Percentiles rank a stretch among this genome's conserved stretches.
Evolutionary conservation across 2,888 invertebrate genomes (phyloP).

Genomic region (Cosmia trapezina): DNA sequence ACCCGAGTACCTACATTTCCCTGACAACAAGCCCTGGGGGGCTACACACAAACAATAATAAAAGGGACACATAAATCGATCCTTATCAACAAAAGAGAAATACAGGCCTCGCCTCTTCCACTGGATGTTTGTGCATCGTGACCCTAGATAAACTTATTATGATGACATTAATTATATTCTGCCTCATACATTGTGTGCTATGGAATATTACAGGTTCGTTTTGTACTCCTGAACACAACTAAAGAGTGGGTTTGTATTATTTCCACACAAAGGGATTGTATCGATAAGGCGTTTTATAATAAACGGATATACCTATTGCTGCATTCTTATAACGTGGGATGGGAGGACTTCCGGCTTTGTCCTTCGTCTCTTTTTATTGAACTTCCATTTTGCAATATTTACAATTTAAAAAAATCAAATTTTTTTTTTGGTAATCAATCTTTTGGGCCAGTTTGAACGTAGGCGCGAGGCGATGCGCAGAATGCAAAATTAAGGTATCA

Average conservation of each 20-base stretch:
- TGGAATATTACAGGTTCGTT: conserved; percentile 85
- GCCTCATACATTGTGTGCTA: conserved; percentile 60
- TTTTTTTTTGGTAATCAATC: too few relatives aligned
- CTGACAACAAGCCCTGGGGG: conserved; percentile 75
- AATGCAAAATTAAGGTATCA: too few relatives aligned
- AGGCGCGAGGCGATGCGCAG: too few relatives aligned
- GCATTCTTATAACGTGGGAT: background rate
- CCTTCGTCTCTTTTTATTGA: background rate
- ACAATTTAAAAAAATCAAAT: too few relatives aligned
- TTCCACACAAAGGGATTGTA: conserved; percentile 22
- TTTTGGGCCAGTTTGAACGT: too few relatives aligned
- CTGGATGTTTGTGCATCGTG: conserved; percentile 82
- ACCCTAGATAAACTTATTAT: conserved; percentile 88
- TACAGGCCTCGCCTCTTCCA: conserved; percentile 70
- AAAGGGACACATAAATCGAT: conserved; percentile 67
- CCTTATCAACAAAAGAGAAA: conserved; percentile 76
- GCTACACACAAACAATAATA: conserved; percentile 66
- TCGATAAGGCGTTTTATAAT: background rate
- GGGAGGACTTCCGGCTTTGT: background rate
- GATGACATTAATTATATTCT: conserved; percentile 85
- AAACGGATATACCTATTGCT: background rate
- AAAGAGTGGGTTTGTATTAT: conserved; percentile 27
- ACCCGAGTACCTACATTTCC: conserved; percentile 50
- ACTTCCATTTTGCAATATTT: background rate
- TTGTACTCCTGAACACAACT: conserved; percentile 32